Evolutionary conservation across 1,140 invertebrate genomes (phyloP).

Genomic region (Akabosia matsudoensis): DNA sequence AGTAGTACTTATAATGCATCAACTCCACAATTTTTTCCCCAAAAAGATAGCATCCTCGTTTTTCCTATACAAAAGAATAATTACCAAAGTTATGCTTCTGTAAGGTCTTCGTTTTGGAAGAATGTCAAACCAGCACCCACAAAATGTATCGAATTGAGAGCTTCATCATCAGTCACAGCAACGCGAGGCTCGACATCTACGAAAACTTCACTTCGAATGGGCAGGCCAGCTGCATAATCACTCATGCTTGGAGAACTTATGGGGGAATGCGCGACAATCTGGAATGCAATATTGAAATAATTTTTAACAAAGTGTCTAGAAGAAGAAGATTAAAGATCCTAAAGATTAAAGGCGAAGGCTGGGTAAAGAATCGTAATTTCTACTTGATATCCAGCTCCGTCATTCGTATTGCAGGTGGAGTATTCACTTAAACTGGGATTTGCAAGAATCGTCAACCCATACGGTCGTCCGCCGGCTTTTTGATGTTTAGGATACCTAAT

Average conservation of each 20-base stretch:
- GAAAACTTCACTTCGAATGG: conserved; percentile 38
- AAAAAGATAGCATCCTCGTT: conserved; percentile 37
- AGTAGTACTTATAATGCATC: conserved; percentile 41
- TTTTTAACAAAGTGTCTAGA: not conserved
- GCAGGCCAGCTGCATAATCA: conserved; percentile 35
- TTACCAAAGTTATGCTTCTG: too few species aligned
- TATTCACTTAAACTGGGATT: conserved; percentile 39
- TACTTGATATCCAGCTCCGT: conserved; percentile 40
- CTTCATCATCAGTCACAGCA: conserved; percentile 33
- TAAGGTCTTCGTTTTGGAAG: too few species aligned
- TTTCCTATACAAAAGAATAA: conserved; percentile 20
- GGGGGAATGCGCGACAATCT: conserved; percentile 37
- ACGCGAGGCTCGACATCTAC: conserved; percentile 36
- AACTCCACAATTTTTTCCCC: conserved; percentile 26
- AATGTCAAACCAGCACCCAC: too few species aligned
- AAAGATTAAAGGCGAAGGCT: too few species aligned
- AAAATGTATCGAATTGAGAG: conserved; percentile 32
- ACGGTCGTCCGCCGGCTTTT: not conserved
- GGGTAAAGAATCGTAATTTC: not conserved
- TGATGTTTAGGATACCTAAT: not conserved
- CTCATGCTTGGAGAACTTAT: conserved; percentile 38
- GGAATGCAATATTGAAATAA: not conserved
- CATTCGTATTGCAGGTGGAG: conserved; percentile 39
- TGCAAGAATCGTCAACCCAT: not conserved
- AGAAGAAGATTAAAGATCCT: not conserved